Percentiles rank a stretch among this genome's conserved stretches.
Conservation (phyloP, 2,888 invertebrate species). For the Sthenelais limicola region DNA sequence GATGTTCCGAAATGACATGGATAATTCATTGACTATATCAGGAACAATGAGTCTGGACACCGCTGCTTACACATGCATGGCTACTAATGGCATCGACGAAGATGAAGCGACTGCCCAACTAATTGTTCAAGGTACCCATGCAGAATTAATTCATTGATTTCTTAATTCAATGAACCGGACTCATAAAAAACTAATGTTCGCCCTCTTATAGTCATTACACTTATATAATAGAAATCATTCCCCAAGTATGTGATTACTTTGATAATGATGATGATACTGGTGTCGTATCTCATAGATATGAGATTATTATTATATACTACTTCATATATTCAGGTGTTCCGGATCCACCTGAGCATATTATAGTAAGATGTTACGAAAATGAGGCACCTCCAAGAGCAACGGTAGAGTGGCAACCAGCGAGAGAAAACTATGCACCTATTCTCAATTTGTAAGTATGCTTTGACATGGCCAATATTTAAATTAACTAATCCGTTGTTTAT, state of each 20-base stretch:
- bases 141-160: no score
- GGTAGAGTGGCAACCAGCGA: conserved; percentile 90
- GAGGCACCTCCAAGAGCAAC: conserved; percentile 69
- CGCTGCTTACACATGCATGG: conserved; percentile 95
- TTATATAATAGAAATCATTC: no score
- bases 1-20: conserved; percentile 74
- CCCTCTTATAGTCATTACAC: no score
- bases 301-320: no score
- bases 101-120: conserved; percentile 89
- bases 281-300: no score
- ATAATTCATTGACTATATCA: conserved; percentile 93
- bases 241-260: no score
- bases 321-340: conserved; percentile 83
- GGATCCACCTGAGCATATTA: conserved; percentile 83
- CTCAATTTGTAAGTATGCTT: no score
- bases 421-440: conserved; percentile 96
- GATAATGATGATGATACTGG: no score
- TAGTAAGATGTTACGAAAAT: conserved; percentile 77
- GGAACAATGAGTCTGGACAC: conserved; percentile 96
- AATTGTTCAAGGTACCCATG: conserved; percentile 86
- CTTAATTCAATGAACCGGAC: no score
- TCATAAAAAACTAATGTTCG: no score
- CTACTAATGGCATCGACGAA: conserved; percentile 89
- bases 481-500: no score
- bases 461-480: no score